Evolutionary conservation across 2,113 vertebrate genomes (phyloP).

Genomic region (Rynchops niger): DNA sequence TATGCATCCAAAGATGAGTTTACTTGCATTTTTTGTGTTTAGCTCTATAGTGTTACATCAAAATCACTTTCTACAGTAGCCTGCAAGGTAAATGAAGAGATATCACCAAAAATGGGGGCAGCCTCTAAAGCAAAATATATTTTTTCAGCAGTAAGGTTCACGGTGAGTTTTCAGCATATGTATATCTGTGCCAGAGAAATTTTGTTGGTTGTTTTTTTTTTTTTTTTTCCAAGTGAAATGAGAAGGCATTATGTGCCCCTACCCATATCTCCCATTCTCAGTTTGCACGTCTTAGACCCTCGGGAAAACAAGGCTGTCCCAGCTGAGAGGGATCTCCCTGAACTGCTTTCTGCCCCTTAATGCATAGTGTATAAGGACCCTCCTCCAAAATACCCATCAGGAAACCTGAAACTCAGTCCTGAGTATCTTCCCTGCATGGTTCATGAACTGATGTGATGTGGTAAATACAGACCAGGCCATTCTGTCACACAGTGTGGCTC

Average conservation of each 20-base stretch:
- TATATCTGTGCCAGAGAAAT: not conserved
- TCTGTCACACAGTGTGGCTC: accelerated
- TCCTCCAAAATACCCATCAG: not conserved
- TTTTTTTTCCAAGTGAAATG: not conserved
- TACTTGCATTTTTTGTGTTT: not conserved
- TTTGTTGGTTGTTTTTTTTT: not conserved
- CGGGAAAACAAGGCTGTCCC: not conserved
- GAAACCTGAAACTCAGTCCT: not conserved
- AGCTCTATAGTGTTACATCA: not conserved
- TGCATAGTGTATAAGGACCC: not conserved
- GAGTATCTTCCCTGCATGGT: not conserved
- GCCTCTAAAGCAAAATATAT: not conserved
- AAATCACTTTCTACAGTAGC: not conserved
- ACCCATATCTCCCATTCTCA: not conserved
- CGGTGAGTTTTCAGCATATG: not conserved
- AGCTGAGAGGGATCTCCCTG: not conserved
- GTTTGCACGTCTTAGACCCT: not conserved
- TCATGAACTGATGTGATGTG: not conserved
- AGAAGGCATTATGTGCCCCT: not conserved
- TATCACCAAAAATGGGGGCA: not conserved
- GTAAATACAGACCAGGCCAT: not conserved
- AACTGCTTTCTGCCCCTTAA: not conserved
- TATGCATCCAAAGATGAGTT: not conserved
- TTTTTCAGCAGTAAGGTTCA: not conserved
- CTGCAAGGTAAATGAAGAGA: not conserved